phyloP scores from a whole-genome alignment of 2,113 vertebrate species.

The Cebidichthys violaceus region DNA sequence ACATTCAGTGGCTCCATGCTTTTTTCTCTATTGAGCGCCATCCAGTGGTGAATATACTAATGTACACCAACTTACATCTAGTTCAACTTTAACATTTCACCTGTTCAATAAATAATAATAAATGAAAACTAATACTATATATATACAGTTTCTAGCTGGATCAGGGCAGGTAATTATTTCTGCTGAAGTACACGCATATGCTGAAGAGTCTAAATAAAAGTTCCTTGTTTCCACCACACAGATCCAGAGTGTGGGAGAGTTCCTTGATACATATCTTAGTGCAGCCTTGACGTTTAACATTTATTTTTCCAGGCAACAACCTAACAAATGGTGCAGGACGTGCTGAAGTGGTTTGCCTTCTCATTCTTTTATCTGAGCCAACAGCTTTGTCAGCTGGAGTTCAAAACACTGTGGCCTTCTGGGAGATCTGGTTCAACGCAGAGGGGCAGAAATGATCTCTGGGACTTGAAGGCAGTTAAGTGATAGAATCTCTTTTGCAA shows the following conservation, averaged over 20 bases:
- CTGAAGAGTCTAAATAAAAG: conserved; percentile 41
- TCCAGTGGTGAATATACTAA: conserved; percentile 61
- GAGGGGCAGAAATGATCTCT: conserved; percentile 69
- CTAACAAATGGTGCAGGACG: conserved; percentile 78
- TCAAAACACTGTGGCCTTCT: conserved; percentile 77
- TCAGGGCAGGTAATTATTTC: not conserved
- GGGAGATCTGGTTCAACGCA: conserved; percentile 73
- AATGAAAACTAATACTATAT: not conserved
- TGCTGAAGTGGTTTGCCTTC: conserved; percentile 74
- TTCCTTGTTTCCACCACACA: conserved; percentile 41
- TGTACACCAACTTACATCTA: not conserved
- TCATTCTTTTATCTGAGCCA: conserved; percentile 73
- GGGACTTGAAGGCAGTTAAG: conserved; percentile 58
- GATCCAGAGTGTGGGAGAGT: conserved; percentile 81
- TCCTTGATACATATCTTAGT: conserved; percentile 80
- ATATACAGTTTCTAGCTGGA: not conserved
- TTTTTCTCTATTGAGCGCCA: conserved; percentile 60
- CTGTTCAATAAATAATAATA: conserved; percentile 3
- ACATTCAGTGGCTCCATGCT: not conserved
- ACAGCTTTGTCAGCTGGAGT: conserved; percentile 76
- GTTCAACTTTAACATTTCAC: not conserved
- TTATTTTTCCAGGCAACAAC: conserved; percentile 81
- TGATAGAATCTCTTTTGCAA: conserved; percentile 81
- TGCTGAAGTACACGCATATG: conserved; percentile 4
- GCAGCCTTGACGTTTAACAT: conserved; percentile 69